Evolutionary conservation across 2,113 vertebrate genomes (phyloP).

Genomic region (Diadophis punctatus): DNA sequence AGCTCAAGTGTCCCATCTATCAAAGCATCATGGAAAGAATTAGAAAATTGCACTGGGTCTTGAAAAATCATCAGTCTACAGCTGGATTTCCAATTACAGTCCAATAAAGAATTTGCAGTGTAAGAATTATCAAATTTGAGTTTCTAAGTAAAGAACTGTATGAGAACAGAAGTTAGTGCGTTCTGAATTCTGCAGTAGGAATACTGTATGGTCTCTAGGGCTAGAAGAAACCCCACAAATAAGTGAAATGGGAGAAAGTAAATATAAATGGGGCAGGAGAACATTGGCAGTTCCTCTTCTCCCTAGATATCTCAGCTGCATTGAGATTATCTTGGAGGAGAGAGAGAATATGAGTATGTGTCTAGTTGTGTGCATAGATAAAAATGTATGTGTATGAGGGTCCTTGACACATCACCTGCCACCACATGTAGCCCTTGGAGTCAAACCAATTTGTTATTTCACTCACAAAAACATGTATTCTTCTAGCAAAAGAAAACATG

Average conservation of each 20-base stretch:
- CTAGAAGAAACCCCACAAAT: neutral
- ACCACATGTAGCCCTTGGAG: neutral
- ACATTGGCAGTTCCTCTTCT: neutral
- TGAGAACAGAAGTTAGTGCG: neutral
- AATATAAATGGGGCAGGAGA: neutral
- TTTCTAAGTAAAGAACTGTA: neutral
- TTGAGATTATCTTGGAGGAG: neutral
- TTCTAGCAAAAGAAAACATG: neutral
- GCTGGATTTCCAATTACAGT: neutral
- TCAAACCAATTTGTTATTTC: neutral
- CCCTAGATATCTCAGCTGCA: neutral
- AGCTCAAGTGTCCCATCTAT: neutral
- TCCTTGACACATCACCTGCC: neutral
- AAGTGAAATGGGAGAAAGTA: neutral
- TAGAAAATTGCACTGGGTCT: neutral
- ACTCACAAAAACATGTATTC: neutral
- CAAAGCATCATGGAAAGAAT: neutral
- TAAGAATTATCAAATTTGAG: neutral
- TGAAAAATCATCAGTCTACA: neutral
- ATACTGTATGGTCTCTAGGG: neutral
- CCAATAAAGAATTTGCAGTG: neutral
- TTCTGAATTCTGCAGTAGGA: neutral
- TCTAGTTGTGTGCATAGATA: neutral
- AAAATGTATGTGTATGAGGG: neutral
- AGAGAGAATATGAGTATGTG: neutral